phyloP scores from a whole-genome alignment of 1,140 invertebrate genomes.

The Drosophila ironensis region DNA sequence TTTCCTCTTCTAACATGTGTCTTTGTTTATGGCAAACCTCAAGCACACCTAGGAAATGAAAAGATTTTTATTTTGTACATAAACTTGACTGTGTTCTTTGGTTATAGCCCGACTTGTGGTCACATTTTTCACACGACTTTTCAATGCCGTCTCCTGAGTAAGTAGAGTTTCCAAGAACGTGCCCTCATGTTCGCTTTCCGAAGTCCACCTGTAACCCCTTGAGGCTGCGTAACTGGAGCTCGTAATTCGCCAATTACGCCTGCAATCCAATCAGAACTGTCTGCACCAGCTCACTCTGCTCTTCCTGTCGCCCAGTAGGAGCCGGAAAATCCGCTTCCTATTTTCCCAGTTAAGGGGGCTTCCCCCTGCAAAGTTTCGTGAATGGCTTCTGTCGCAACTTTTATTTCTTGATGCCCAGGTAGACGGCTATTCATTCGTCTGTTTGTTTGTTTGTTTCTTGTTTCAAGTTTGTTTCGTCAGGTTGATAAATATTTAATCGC shows the following conservation, averaged over 20 bases:
- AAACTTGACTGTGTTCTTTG: no score
- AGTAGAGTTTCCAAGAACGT: neutral
- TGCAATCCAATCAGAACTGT: constrained; percentile 11
- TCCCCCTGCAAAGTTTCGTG: constrained; percentile 8
- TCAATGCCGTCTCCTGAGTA: no score
- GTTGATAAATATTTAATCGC: constrained; percentile 47
- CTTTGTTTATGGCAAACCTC: no score
- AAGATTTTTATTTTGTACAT: no score
- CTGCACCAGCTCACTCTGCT: neutral
- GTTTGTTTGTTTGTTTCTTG: constrained; percentile 24
- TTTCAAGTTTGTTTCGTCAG: constrained; percentile 22
- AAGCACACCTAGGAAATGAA: no score
- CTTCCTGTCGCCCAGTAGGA: neutral
- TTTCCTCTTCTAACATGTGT: no score
- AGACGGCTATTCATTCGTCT: no score
- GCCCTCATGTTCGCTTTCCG: neutral
- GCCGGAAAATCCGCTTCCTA: neutral
- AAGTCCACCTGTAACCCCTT: neutral
- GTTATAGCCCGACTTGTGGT: no score
- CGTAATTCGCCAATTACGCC: constrained; percentile 33
- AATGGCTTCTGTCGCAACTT: constrained; percentile 29
- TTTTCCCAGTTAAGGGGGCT: no score
- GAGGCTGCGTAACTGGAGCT: constrained; percentile 3
- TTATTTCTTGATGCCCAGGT: neutral
- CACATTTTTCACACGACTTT: no score